Percentiles rank a stretch among this genome's conserved stretches.
These are phyloP conservation scores for Papilio demoleus DNA, from an alignment of 2,888 invertebrate genomes.

Conservation along the genomic window DNA sequence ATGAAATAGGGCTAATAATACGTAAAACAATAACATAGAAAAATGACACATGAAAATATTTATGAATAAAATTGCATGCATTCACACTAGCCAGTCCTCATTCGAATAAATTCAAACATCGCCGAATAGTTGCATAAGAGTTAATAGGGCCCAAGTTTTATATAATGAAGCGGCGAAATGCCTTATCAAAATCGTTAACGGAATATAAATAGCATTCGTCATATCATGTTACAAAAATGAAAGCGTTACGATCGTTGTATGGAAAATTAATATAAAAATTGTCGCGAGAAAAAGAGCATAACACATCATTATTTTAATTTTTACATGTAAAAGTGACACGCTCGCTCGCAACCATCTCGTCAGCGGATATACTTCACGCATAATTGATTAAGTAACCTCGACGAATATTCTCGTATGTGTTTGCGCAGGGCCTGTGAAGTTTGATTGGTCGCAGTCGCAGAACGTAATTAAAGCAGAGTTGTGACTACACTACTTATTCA, in stretches of 20 bases:
- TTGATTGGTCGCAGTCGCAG: constrained; percentile 3
- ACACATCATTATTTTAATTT: constrained; percentile 16
- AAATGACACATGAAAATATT: background rate
- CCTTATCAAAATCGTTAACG: constrained; percentile 24
- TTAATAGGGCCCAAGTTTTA: constrained; percentile 22
- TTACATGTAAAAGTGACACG: constrained; percentile 30
- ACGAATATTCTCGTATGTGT: constrained; percentile 34
- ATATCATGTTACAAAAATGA: constrained; percentile 24
- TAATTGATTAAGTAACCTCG: constrained; percentile 39
- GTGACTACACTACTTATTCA: constrained; percentile 8
- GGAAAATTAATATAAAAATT: constrained; percentile 9
- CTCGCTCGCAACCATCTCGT: constrained; percentile 10
- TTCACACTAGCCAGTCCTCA: background rate
- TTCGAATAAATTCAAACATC: constrained; percentile 7
- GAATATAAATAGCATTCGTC: constrained; percentile 22
- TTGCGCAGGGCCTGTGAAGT: constrained; percentile 15
- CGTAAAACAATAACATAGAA: no score
- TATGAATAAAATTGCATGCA: background rate
- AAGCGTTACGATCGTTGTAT: constrained; percentile 5
- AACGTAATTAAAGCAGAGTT: constrained; percentile 31
- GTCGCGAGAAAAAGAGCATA: background rate
- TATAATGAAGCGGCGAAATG: constrained; percentile 20
- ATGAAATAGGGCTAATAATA: no score
- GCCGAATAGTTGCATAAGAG: constrained; percentile 11
- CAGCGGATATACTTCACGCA: constrained; percentile 30